phyloP scores from a whole-genome alignment of 2,113 vertebrate genomes.

The Ptychochromis oligacanthus region DNA sequence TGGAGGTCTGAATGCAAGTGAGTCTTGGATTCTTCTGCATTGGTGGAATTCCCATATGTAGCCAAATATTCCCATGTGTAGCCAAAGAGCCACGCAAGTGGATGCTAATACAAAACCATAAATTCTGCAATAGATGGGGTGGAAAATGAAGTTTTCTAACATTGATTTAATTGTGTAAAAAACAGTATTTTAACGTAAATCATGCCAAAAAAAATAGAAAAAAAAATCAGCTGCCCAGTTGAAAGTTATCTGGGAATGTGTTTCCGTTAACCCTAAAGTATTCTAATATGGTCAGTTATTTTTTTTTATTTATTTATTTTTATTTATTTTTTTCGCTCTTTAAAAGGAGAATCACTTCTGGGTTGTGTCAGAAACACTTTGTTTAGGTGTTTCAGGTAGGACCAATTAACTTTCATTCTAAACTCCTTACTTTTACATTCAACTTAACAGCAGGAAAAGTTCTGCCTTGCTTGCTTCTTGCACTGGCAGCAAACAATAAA shows the following conservation, averaged over 20 bases:
- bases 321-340: not conserved
- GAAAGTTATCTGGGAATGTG: not conserved
- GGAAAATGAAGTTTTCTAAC: not conserved
- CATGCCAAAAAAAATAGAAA: not conserved
- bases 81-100: not conserved
- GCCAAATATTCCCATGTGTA: not conserved
- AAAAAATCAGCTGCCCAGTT: not conserved
- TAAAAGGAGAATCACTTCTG: not conserved
- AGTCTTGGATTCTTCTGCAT: not conserved
- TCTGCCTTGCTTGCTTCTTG: slow-evolving; percentile 51
- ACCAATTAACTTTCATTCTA: not conserved
- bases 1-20: no score
- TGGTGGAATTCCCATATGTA: not conserved
- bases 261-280: not conserved
- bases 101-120: not conserved
- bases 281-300: not conserved
- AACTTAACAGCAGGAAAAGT: slow-evolving; percentile 37
- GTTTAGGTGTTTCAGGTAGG: not conserved
- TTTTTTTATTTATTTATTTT: no score
- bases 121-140: not conserved
- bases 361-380: not conserved
- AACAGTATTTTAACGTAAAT: not conserved
- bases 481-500: slow-evolving; percentile 76
- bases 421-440: slow-evolving; percentile 5
- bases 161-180: not conserved